phyloP scores from a whole-genome alignment of 2,888 invertebrate genomes.

The Pristionchus exspectatus region DNA sequence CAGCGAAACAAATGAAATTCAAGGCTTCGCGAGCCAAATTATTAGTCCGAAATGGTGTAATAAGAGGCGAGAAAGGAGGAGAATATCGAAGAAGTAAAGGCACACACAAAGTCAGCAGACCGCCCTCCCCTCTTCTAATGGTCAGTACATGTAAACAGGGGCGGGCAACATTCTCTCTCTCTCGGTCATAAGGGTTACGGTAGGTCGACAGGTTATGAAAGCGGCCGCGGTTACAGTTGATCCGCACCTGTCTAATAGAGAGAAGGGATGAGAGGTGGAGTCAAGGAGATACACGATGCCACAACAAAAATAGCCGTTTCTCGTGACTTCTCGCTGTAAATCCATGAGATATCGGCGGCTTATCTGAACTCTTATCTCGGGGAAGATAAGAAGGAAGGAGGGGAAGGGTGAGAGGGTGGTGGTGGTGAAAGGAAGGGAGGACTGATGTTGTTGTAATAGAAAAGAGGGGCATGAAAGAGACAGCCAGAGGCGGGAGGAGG shows the following conservation, averaged over 20 bases:
- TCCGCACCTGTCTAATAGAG: neutral
- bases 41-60: neutral
- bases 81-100: neutral
- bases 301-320: constrained; percentile 24
- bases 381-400: neutral
- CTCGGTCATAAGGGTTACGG: neutral
- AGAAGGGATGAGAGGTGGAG: neutral
- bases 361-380: neutral
- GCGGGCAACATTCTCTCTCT: neutral
- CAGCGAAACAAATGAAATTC: neutral
- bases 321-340: constrained; percentile 21
- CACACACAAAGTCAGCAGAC: neutral
- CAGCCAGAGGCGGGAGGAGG: neutral
- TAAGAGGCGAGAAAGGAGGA: constrained; percentile 9
- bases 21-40: neutral
- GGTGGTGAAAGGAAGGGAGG: neutral
- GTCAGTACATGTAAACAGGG: neutral
- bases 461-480: constrained; percentile 36
- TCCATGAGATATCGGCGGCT: neutral
- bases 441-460: constrained; percentile 32
- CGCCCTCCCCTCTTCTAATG: neutral
- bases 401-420: neutral
- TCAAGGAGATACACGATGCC: neutral
- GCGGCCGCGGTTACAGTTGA: neutral
- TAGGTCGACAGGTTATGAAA: neutral